Conservation (phyloP, 2,113 vertebrate genomes). For the Serilophus lunatus region DNA sequence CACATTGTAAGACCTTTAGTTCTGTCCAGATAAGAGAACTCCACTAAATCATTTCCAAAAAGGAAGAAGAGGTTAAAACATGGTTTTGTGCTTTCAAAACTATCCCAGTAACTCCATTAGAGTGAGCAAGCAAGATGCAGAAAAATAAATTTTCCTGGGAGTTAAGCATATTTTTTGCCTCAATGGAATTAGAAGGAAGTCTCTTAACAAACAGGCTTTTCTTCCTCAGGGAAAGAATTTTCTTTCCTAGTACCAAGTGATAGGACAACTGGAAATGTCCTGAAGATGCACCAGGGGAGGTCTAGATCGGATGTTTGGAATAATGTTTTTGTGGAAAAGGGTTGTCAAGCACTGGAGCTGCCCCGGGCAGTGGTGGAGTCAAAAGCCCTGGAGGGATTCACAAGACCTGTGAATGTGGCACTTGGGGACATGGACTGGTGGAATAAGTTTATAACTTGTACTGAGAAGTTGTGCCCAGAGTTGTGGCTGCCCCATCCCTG, state of each 20-base stretch:
- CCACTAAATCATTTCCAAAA: constrained; percentile 36
- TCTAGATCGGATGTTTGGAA: not conserved
- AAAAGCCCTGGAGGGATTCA: not conserved
- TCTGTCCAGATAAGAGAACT: constrained; percentile 19
- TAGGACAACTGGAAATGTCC: fast-evolving
- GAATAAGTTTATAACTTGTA: not conserved
- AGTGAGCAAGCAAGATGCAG: not conserved
- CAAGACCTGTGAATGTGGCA: not conserved
- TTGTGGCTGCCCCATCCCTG: not conserved
- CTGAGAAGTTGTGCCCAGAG: not conserved
- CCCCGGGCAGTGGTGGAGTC: not conserved
- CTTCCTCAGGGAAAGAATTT: not conserved
- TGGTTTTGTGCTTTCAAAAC: not conserved
- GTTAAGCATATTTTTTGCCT: constrained; percentile 40
- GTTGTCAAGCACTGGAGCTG: not conserved
- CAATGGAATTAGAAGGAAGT: not conserved
- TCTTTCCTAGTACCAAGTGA: not conserved
- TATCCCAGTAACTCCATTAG: constrained; percentile 26
- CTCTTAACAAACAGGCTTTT: not conserved
- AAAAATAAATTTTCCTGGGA: constrained; percentile 15
- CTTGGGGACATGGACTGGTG: not conserved
- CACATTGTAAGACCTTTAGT: not conserved
- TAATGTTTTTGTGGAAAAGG: not conserved
- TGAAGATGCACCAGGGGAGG: not conserved
- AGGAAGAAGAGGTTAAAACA: constrained; percentile 41